Percentiles rank a stretch among this genome's conserved stretches.
These are phyloP conservation scores for Sylvicola cinctus DNA, from an alignment of 2,888 invertebrate genomes.

Conservation along the genomic window DNA sequence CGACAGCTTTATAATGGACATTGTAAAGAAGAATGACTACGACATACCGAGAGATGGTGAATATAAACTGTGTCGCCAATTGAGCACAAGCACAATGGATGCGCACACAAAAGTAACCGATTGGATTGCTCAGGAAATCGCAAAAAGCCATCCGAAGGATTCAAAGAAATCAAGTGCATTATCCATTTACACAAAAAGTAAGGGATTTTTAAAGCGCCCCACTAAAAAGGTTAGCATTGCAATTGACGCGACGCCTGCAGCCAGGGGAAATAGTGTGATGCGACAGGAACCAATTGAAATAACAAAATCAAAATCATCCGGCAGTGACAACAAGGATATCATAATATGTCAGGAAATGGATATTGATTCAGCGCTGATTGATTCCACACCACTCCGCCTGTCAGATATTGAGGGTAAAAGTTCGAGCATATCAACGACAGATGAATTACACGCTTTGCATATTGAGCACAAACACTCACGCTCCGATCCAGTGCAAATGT, in stretches of 20 bases:
- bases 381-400: background rate
- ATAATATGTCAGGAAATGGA: conserved; percentile 24
- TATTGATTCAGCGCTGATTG: conserved; percentile 14
- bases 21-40: conserved; percentile 20
- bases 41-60: conserved; percentile 28
- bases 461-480: conserved; percentile 43
- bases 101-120: conserved; percentile 70
- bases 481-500: conserved; percentile 45
- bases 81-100: conserved; percentile 63
- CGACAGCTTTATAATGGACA: conserved; percentile 21
- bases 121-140: conserved; percentile 67
- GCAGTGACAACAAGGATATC: conserved; percentile 14
- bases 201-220: conserved; percentile 24
- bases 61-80: conserved; percentile 45
- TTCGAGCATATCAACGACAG: background rate
- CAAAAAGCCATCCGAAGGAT: conserved; percentile 43
- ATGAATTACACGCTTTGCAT: conserved; percentile 18
- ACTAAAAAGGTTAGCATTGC: conserved; percentile 55
- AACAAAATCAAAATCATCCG: conserved; percentile 26
- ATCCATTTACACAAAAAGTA: conserved; percentile 27
- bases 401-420: conserved; percentile 14
- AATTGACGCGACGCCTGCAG: conserved; percentile 57
- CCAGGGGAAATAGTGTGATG: conserved; percentile 47
- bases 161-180: conserved; percentile 20
- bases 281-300: conserved; percentile 59